A percentile compares a stretch with the other conserved stretches of the same genome.
Evolutionary conservation across 1,140 invertebrate species (phyloP).

Genomic region (Drosophila novamexicana): DNA sequence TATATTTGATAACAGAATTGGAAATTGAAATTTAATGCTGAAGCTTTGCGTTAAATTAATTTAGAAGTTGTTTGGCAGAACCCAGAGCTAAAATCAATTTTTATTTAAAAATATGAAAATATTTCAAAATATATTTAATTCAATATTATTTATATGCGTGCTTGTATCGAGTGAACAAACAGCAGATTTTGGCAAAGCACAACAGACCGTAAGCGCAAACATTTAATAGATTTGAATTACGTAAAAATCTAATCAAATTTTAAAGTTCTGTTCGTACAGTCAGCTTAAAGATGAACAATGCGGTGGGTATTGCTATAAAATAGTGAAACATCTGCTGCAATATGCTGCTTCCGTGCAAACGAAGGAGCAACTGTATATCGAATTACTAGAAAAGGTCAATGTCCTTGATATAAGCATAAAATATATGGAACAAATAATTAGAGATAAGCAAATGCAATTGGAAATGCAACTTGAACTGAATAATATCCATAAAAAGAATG

Average conservation of each 20-base stretch:
- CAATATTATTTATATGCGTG: not conserved
- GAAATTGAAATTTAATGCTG: not conserved
- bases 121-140: too few relatives aligned
- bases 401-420: not conserved
- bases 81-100: too few relatives aligned
- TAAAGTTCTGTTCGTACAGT: not conserved
- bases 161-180: not conserved
- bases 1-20: constrained; percentile 13
- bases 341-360: not conserved
- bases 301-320: constrained; percentile 13
- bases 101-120: too few relatives aligned
- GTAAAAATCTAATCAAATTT: not conserved
- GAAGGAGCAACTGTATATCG: constrained; percentile 11
- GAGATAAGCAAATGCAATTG: constrained; percentile 2
- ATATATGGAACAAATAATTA: not conserved
- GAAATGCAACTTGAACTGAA: constrained; percentile 8
- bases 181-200: not conserved
- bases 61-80: too few relatives aligned
- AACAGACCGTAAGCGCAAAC: not conserved
- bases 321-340: constrained; percentile 22
- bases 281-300: not conserved
- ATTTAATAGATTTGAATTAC: too few relatives aligned
- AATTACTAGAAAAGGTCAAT: not conserved
- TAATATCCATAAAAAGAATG: constrained; percentile 6
- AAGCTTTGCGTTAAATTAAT: not conserved